Percentiles rank a stretch among this genome's conserved stretches.
Conservation (phyloP, 35 echinoderm and acorn worm genomes). For the Patiria miniata region DNA sequence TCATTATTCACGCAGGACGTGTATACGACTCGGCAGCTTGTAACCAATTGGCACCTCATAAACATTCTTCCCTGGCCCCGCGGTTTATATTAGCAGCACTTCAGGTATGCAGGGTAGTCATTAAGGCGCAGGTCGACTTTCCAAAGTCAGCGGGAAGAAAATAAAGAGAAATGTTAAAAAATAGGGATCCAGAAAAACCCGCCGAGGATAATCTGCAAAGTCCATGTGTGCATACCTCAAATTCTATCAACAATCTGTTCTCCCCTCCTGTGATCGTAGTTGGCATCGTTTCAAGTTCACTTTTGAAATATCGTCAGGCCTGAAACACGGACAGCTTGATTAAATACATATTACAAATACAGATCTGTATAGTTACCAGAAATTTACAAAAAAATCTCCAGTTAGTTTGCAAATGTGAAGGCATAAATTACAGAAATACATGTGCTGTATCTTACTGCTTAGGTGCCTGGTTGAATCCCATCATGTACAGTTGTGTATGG, state of each 20-base stretch:
- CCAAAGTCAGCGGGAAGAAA: neutral
- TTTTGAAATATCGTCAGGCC: neutral
- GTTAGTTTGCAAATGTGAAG: too few relatives aligned
- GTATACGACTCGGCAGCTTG: constrained; percentile 14
- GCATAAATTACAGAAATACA: too few relatives aligned
- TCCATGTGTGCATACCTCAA: constrained; percentile 10
- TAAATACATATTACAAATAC: too few relatives aligned
- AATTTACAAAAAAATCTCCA: too few relatives aligned
- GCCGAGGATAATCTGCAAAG: neutral
- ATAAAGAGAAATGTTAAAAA: neutral
- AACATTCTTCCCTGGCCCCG: constrained; percentile 15
- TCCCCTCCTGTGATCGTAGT: too few relatives aligned
- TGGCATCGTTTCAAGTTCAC: constrained; percentile 15
- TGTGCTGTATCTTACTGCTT: too few relatives aligned
- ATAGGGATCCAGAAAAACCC: neutral
- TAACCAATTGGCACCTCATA: constrained; percentile 33
- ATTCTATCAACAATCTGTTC: neutral
- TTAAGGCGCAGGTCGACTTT: constrained; percentile 6
- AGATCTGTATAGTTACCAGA: too few relatives aligned
- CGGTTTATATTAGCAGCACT: constrained; percentile 18
- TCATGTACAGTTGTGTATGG: too few relatives aligned
- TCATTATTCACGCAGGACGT: neutral
- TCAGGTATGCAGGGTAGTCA: constrained; percentile 28
- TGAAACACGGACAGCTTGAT: too few relatives aligned
- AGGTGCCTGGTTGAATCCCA: too few relatives aligned